These are phyloP conservation scores for Hyperopisus bebe DNA, from an alignment of 2,113 vertebrate genomes.

Conservation along the genomic window DNA sequence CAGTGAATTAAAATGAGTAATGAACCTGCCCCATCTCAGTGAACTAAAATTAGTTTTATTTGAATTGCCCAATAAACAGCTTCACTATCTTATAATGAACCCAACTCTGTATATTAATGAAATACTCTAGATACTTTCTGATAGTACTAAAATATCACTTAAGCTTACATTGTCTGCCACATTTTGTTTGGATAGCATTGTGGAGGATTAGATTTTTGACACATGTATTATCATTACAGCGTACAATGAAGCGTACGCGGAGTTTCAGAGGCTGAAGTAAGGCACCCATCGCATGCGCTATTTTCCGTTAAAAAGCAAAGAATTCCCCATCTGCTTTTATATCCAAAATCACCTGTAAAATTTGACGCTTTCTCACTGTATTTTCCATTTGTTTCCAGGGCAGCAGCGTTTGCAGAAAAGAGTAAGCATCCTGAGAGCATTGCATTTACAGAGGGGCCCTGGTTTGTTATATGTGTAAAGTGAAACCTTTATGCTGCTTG, in stretches of 20 bases:
- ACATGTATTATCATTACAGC: slow-evolving; percentile 55
- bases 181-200: neutral
- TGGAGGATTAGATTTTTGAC: neutral
- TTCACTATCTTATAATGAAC: neutral
- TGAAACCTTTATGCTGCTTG: slow-evolving; percentile 4
- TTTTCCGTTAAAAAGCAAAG: neutral
- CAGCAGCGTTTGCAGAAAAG: slow-evolving; percentile 92
- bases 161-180: neutral
- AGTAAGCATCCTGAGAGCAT: slow-evolving; percentile 69
- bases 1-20: no score
- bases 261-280: slow-evolving; percentile 93
- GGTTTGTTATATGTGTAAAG: neutral
- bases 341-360: neutral
- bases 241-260: slow-evolving; percentile 81
- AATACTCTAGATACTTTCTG: neutral
- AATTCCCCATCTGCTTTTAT: neutral
- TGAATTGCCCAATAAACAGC: neutral
- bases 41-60: neutral
- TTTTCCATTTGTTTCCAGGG: slow-evolving; percentile 56
- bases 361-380: neutral
- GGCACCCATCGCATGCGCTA: slow-evolving; percentile 14
- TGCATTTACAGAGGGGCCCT: neutral
- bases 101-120: neutral
- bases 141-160: neutral
- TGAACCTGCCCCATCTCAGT: neutral